Evolutionary conservation across 92 coral and sea anemone species (phyloP).

Genomic region (Plumapathes pennacea): DNA sequence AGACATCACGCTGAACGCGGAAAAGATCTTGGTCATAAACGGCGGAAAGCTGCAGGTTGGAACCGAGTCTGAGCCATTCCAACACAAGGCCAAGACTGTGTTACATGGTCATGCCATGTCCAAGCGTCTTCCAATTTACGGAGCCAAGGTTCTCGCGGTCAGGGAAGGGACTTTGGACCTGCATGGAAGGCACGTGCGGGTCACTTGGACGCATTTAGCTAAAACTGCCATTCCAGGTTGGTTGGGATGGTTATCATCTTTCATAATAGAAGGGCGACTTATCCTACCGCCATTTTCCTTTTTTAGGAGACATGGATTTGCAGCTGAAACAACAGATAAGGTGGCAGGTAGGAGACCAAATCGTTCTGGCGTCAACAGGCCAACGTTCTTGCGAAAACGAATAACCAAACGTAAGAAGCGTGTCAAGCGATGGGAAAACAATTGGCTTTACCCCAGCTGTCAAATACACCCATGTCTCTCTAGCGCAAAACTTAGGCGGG

Average conservation of each 20-base stretch:
- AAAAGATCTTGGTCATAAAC: constrained; percentile 75
- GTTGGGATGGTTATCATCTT: too few relatives aligned
- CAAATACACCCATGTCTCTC: constrained; percentile 67
- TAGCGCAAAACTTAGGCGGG: constrained; percentile 68
- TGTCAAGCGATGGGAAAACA: constrained; percentile 51
- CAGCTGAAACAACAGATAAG: constrained; percentile 64
- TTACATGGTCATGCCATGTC: constrained; percentile 69
- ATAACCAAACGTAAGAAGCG: constrained; percentile 60
- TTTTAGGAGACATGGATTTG: constrained; percentile 59
- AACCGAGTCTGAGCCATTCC: constrained; percentile 68
- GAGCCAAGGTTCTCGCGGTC: constrained; percentile 85
- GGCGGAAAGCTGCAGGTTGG: constrained; percentile 87
- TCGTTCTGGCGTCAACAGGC: constrained; percentile 87
- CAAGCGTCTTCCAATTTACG: constrained; percentile 77
- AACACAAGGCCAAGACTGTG: constrained; percentile 81
- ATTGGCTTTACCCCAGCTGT: constrained; percentile 62
- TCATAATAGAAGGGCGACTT: too few relatives aligned
- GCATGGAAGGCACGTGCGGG: constrained; percentile 74
- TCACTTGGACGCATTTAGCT: constrained; percentile 91
- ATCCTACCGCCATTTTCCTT: too few relatives aligned
- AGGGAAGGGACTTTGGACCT: constrained; percentile 87
- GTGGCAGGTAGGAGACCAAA: constrained; percentile 73
- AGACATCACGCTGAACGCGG: constrained; percentile 72
- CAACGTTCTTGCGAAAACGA: constrained; percentile 75
- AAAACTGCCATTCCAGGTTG: constrained; percentile 65